These are phyloP conservation scores for Gymnobelideus leadbeateri DNA, from an alignment of 2,113 vertebrate genomes.

Conservation along the genomic window DNA sequence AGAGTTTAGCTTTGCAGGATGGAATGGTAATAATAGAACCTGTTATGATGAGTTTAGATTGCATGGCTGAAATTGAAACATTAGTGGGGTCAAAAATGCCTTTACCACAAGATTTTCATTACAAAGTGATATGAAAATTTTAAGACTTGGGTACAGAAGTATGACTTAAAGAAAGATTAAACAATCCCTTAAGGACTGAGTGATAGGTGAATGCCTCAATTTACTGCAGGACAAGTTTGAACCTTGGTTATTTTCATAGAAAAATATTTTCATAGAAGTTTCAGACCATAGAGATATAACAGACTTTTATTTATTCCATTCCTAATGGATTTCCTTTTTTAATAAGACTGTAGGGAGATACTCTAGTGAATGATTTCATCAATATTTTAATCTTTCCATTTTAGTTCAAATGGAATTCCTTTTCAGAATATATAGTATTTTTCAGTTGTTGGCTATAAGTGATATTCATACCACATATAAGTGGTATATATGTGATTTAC, in stretches of 20 bases:
- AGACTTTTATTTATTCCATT: neutral
- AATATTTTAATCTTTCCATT: conserved; percentile 36
- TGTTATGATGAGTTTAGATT: neutral
- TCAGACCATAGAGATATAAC: neutral
- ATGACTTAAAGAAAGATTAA: neutral
- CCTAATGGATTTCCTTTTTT: neutral
- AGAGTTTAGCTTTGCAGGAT: neutral
- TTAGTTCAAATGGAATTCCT: conserved; percentile 21
- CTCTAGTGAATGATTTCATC: conserved; percentile 17
- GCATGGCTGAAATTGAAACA: conserved; percentile 2
- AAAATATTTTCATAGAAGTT: neutral
- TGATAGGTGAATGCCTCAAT: neutral
- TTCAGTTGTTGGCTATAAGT: conserved; percentile 12
- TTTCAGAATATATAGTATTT: conserved; percentile 13
- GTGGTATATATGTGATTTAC: neutral
- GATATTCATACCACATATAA: conserved; percentile 16
- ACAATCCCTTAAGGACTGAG: neutral
- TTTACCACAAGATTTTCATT: conserved; percentile 21
- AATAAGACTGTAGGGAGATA: neutral
- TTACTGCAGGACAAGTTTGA: neutral
- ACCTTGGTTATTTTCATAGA: neutral
- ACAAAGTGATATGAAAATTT: neutral
- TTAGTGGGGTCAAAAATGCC: neutral
- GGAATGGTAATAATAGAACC: neutral
- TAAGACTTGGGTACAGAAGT: neutral